Evolutionary conservation across 2,888 invertebrate genomes (phyloP).

Genomic region (Orchesellides sinensis): DNA sequence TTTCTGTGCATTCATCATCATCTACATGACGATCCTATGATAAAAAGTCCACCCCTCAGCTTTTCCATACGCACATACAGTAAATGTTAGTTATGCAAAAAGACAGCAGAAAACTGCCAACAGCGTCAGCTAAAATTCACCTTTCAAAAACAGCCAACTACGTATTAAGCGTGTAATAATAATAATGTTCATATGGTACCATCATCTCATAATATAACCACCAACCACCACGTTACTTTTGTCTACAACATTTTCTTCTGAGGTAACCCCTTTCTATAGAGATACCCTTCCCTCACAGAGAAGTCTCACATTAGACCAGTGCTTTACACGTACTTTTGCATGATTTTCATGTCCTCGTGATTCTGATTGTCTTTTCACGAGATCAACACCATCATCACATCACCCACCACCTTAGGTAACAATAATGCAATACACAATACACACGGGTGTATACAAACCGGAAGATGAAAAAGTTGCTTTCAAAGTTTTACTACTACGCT

Average conservation of each 20-base stretch:
- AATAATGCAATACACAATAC: too few species aligned
- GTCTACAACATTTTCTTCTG: too few species aligned
- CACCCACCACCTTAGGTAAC: too few species aligned
- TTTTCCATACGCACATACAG: slow-evolving; percentile 1
- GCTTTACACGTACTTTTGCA: slow-evolving; percentile 22
- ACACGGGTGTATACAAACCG: slow-evolving; percentile 8
- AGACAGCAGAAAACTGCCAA: slow-evolving; percentile 29
- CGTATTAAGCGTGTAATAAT: neutral
- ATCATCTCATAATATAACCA: neutral
- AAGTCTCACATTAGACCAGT: slow-evolving; percentile 17
- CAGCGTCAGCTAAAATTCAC: neutral
- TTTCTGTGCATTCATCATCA: slow-evolving; percentile 22
- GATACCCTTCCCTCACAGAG: neutral
- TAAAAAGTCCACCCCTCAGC: slow-evolving; percentile 41
- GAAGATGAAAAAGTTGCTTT: slow-evolving; percentile 25
- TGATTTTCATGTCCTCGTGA: slow-evolving; percentile 1
- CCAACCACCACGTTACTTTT: too few species aligned
- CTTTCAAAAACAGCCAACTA: neutral
- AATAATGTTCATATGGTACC: too few species aligned
- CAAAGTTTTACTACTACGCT: neutral
- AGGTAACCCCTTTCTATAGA: slow-evolving; percentile 10
- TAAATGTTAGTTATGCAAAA: slow-evolving; percentile 18
- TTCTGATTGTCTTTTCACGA: slow-evolving; percentile 6
- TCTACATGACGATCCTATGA: slow-evolving; percentile 8
- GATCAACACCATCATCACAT: slow-evolving; percentile 11